phyloP scores from a whole-genome alignment of 1,140 invertebrate genomes.

The Copidosoma floridanum region DNA sequence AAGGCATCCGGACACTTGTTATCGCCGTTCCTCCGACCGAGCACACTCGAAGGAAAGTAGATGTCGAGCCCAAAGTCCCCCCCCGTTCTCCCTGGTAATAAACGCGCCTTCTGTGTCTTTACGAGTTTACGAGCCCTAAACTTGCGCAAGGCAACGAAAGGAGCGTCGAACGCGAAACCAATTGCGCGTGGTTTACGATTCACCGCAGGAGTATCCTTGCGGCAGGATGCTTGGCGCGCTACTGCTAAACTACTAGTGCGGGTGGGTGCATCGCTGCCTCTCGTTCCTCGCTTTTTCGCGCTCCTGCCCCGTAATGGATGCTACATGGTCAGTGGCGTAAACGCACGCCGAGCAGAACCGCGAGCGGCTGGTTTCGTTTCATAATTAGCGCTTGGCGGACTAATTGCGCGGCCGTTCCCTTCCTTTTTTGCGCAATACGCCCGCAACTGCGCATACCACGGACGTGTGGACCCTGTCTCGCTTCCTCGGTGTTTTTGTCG shows the following conservation, averaged over 20 bases:
- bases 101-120: background rate
- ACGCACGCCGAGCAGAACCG: too few species aligned
- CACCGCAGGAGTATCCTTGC: slow-evolving; percentile 36
- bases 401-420: too few species aligned
- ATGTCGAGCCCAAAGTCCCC: too few species aligned
- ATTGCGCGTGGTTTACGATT: too few species aligned
- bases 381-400: slow-evolving; percentile 9
- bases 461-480: too few species aligned
- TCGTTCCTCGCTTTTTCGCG: slow-evolving; percentile 48
- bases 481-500: too few species aligned
- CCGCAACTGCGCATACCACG: too few species aligned
- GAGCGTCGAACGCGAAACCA: too few species aligned
- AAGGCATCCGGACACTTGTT: too few species aligned
- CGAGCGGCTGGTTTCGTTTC: slow-evolving; percentile 24
- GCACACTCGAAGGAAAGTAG: background rate
- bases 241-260: slow-evolving; percentile 42
- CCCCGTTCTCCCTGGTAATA: slow-evolving; percentile 2
- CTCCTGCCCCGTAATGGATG: slow-evolving; percentile 23
- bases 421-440: background rate
- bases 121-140: background rate
- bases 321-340: slow-evolving; percentile 54
- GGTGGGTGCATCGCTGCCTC: slow-evolving; percentile 38
- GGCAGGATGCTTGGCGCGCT: slow-evolving; percentile 52
- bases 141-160: too few species aligned
- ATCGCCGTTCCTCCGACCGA: too few species aligned